Base-by-base conservation (phyloP, 92 coral and sea anemone species). In the Porites lobata region DNA sequence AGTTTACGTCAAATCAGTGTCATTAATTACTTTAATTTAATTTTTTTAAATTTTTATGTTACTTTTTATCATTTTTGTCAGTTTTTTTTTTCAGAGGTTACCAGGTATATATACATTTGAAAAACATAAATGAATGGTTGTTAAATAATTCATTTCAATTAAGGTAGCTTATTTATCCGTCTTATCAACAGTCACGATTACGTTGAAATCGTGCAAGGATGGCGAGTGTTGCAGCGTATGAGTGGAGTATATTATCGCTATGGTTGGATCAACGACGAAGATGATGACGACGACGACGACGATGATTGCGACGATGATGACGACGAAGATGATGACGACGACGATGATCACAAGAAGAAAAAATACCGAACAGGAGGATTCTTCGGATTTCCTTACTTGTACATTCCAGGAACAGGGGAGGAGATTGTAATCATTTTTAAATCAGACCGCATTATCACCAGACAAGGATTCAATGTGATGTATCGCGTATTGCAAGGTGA, bases 241-340 rank as follows among this genome's bases (percentile, higher is more conserved):
- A 82, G 86, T 58, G 86, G 86, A 57, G 75, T 70, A 5, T 82
- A 82, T 43, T 63, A 63, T 29, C 69, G 50, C 1, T 70, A 70
- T 43, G 75, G 57, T 1, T 82, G 86, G 86, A 70, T 9, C 26
- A 58, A 18, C 69, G 78, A 69, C 7, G 29, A 47, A 26, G 53
- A 67, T 50, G 69, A 81, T 62, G 69, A 81, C 38, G 67, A 56
- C 67, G 65, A 56, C 67, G 65, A 75, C 20, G 81, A 82, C 2
- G 76, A 68, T 29, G 75, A 73, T 47, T 63, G 58, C 10, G 52
- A 43, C 38, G 85, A 83, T 61, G 87, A 75, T 10, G 87, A 83
- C 21, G 87, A 84, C 10, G 87, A 69, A 13, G 86, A 82, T 6
- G 86, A 84, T 21, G 81, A 84, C 17, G 80, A 73, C 10, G 73